Conservation (phyloP, 2,888 invertebrate species). For the Amblyjoppa proteus region DNA sequence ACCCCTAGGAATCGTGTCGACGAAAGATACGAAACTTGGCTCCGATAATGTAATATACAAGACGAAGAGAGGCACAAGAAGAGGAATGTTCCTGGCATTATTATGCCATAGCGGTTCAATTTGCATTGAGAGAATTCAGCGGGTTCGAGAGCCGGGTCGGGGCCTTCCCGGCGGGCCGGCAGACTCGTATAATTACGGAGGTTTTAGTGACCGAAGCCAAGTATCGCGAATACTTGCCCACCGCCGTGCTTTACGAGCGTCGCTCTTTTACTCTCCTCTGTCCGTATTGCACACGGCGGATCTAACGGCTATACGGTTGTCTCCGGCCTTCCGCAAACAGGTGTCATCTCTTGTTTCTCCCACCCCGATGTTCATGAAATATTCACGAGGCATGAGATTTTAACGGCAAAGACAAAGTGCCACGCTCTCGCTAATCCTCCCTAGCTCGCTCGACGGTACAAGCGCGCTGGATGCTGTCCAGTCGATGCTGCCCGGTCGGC, state of each 20-base stretch:
- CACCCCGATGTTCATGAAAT: conserved; percentile 78
- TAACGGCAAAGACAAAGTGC: conserved; percentile 38
- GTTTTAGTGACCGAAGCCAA: conserved; percentile 41
- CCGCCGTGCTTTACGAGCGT: background rate
- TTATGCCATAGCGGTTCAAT: conserved; percentile 64
- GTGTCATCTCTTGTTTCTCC: conserved; percentile 80
- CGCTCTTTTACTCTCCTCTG: conserved; percentile 22
- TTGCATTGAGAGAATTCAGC: conserved; percentile 79
- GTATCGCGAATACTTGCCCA: background rate
- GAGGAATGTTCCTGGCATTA: background rate
- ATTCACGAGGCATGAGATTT: conserved; percentile 82
- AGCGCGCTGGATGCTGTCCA: background rate
- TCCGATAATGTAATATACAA: background rate
- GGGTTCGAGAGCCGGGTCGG: conserved; percentile 69
- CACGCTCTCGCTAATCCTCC: conserved; percentile 60
- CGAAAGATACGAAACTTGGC: conserved; percentile 15
- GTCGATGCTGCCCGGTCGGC: conserved; percentile 18
- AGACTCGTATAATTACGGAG: conserved; percentile 78
- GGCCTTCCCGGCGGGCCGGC: conserved; percentile 72
- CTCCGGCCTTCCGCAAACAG: conserved; percentile 75
- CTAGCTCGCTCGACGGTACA: background rate
- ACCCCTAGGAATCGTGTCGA: conserved; percentile 41
- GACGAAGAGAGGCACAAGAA: too few species aligned
- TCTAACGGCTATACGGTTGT: conserved; percentile 72
- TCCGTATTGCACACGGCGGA: background rate